Conservation (phyloP, 2,888 invertebrate species). For the Macrosoma leucophasiata region DNA sequence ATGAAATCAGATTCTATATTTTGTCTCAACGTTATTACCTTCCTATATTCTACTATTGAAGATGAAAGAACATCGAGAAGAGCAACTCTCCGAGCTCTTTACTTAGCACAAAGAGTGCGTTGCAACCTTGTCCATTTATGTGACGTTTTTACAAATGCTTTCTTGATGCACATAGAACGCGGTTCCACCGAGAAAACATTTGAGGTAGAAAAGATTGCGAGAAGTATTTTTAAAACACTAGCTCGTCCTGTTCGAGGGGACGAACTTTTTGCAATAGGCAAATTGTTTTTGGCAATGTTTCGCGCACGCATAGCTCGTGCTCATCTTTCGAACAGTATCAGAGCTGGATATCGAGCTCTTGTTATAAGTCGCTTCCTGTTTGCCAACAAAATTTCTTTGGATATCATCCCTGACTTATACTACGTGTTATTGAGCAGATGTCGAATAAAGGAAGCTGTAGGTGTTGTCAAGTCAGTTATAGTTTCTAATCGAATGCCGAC, state of each 20-base stretch:
- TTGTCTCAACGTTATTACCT: constrained; percentile 54
- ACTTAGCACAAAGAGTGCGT: constrained; percentile 47
- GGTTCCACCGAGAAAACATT: constrained; percentile 48
- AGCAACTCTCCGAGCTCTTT: constrained; percentile 45
- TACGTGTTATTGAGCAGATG: constrained; percentile 56
- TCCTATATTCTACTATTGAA: constrained; percentile 46
- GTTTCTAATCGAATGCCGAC: too few species aligned
- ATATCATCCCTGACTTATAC: constrained; percentile 63
- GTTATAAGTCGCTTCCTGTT: constrained; percentile 57
- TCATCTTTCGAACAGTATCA: constrained; percentile 41
- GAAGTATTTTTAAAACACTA: constrained; percentile 38
- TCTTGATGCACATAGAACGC: constrained; percentile 59
- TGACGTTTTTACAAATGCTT: constrained; percentile 61
- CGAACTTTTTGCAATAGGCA: constrained; percentile 62
- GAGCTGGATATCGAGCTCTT: constrained; percentile 57
- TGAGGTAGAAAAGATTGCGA: constrained; percentile 51
- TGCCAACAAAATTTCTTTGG: constrained; percentile 52
- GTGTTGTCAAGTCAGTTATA: constrained; percentile 52
- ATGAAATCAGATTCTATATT: constrained; percentile 51
- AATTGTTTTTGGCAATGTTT: constrained; percentile 60
- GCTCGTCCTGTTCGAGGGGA: constrained; percentile 48
- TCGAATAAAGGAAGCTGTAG: constrained; percentile 66
- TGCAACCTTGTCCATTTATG: constrained; percentile 56
- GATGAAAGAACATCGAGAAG: constrained; percentile 46
- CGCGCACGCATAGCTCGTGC: constrained; percentile 53